A percentile compares a stretch with the other conserved stretches of the same genome.
Evolutionary conservation across 2,797 vertebrate species (phyloP).

Genomic region (Ptychobarbus kaznakovi): DNA sequence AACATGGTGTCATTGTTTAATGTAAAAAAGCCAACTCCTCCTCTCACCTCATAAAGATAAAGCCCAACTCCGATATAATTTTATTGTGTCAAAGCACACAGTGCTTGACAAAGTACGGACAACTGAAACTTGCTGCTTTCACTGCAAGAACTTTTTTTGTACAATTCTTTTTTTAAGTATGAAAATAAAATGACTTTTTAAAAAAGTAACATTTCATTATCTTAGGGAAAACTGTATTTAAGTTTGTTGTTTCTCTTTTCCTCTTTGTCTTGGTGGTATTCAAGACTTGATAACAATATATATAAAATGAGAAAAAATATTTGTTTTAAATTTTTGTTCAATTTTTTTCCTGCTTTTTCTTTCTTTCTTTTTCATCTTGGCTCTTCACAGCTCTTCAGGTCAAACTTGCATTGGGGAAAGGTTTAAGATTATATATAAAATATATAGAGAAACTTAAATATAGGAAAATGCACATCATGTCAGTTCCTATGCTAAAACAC

Average conservation of each 20-base stretch:
- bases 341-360: constrained; percentile 86
- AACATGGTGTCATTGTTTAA: constrained; percentile 82
- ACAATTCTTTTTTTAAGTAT: constrained; percentile 88
- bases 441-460: constrained; percentile 96
- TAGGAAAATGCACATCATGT: constrained; percentile 99
- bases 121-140: constrained; percentile 86
- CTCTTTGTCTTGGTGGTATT: constrained; percentile 95
- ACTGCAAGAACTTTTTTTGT: constrained; percentile 89
- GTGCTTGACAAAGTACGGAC: constrained; percentile 78
- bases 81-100: constrained; percentile 55
- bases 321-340: constrained; percentile 54
- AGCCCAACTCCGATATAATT: constrained; percentile 77
- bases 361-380: constrained; percentile 92
- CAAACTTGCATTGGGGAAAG: constrained; percentile 99
- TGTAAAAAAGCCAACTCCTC: constrained; percentile 83
- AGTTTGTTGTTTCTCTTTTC: constrained; percentile 85
- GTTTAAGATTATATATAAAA: constrained; percentile 92
- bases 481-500: constrained; percentile 99
- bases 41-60: constrained; percentile 72
- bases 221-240: constrained; percentile 93
- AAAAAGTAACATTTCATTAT: constrained; percentile 88
- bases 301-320: constrained; percentile 80
- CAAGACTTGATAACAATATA: constrained; percentile 89
- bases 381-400: constrained; percentile 99
- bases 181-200: constrained; percentile 84